A percentile compares a stretch with the other conserved stretches of the same genome.
Conservation (phyloP, 37 sponge, comb jelly and placozoan genomes). For the Aplysina aerophoba region DNA sequence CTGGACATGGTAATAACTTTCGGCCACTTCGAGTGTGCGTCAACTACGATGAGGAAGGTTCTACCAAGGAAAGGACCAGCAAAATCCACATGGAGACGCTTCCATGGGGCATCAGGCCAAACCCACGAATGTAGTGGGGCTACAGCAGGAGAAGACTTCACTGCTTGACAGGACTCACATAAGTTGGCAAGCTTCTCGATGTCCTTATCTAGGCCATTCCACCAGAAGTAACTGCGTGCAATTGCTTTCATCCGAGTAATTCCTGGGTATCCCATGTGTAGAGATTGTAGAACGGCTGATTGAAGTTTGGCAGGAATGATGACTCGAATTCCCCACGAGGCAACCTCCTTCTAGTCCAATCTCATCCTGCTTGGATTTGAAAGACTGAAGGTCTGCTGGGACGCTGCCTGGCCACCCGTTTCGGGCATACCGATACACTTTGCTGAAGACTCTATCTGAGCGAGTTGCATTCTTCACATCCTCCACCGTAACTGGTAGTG, state of each 20-base stretch:
- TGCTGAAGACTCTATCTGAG: constrained; percentile 34
- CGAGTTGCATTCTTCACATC: neutral
- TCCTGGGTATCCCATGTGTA: constrained; percentile 30
- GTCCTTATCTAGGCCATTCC: constrained; percentile 37
- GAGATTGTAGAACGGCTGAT: neutral
- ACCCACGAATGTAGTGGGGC: constrained; percentile 21
- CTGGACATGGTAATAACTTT: neutral
- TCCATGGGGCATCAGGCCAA: constrained; percentile 5
- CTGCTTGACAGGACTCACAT: constrained; percentile 17
- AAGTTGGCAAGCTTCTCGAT: neutral
- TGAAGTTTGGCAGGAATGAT: constrained; percentile 32
- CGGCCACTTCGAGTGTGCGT: constrained; percentile 31
- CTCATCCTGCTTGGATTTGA: constrained; percentile 19
- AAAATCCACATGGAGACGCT: constrained; percentile 26
- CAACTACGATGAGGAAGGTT: constrained; percentile 23
- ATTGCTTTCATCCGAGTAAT: constrained; percentile 38
- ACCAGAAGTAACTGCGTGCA: constrained; percentile 45
- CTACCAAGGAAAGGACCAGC: constrained; percentile 26
- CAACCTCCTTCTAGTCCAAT: constrained; percentile 39
- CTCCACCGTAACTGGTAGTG: constrained; percentile 34
- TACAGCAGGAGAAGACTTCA: neutral
- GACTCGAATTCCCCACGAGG: constrained; percentile 54
- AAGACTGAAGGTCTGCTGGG: constrained; percentile 25
- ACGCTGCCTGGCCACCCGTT: constrained; percentile 32
- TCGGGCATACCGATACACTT: constrained; percentile 22